These are phyloP conservation scores for Oncorhynchus mykiss DNA, from an alignment of 2,113 vertebrate species.

Conservation along the genomic window DNA sequence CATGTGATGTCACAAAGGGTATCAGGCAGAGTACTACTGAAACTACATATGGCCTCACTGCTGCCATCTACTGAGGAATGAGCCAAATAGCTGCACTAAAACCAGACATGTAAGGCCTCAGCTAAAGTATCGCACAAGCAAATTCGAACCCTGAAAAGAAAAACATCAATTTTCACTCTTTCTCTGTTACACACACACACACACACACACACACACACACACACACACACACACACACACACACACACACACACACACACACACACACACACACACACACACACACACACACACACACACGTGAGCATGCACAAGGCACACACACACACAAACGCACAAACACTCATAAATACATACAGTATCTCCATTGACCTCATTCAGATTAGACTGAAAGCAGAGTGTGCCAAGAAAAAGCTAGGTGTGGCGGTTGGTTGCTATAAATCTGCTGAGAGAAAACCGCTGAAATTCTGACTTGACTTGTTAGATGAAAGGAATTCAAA, in stretches of 20 bases:
- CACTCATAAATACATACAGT: not conserved
- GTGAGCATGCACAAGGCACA: not conserved
- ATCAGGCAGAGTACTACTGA: constrained; percentile 3
- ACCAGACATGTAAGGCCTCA: constrained; percentile 4
- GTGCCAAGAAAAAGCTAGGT: constrained; percentile 50
- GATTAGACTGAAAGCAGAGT: constrained; percentile 43
- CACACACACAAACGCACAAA: not conserved
- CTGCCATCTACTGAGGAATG: constrained; percentile 60
- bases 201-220: constrained; percentile 9
- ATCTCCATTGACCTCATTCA: constrained; percentile 47
- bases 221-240: constrained; percentile 28
- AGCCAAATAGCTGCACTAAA: constrained; percentile 1
- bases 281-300: constrained; percentile 20
- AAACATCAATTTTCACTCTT: not conserved
- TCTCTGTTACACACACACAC: not conserved
- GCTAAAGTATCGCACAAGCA: not conserved
- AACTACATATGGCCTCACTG: constrained; percentile 51
- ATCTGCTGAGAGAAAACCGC: constrained; percentile 28
- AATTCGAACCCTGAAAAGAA: not conserved
- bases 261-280: not conserved
- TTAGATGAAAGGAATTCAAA: constrained; percentile 36
- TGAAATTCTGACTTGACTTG: constrained; percentile 2
- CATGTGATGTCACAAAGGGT: not conserved
- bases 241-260: not conserved
- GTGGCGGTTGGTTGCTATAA: constrained; percentile 56